Base-by-base conservation (phyloP, 2,113 vertebrate genomes). In the Sardina pilchardus region DNA sequence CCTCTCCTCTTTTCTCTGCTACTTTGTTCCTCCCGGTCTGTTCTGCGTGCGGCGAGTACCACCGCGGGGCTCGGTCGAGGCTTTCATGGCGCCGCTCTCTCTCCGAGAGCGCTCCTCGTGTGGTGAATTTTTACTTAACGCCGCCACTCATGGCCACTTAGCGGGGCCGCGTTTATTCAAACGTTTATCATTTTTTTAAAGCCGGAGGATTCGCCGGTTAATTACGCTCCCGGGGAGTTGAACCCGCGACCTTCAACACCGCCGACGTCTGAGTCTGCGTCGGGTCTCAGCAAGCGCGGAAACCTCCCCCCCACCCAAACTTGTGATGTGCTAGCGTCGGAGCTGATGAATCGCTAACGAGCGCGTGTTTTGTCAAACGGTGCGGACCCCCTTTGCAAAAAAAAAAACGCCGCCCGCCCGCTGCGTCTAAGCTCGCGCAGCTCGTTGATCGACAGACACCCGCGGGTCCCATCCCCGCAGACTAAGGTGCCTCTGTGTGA, bases 1-100 rank as follows among this genome's bases (percentile, higher is more conserved):
- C 87, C 91, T 86, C 87, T 92, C 42, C 82, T 30, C 42, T 21
- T 67, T 42, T 81, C 36, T 44, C 6, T 30, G 7, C 75, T 24
- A 6, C 17, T 82, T 19, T 81, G 71, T 85, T 39, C 42, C 19
- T 44, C 42, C 6, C 0, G 47, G 36, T 17, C 19, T 6, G 4
- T 14, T 19, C 2, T 47, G 45, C 21, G 24, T 10, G 26, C 9
- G 16, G n/a, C n/a, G 71, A 36, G 30, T 78, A 4, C 71, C 30
- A 78, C 26, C 16, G 26, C 10, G 2, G 71, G 2, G 71, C 30
- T 78, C 30, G 2, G 14, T 34, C 4, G 10, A 17, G 30, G 14
- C 30, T 44, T 34, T 78, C 43, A 19, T 19, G 45, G 45, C 30
- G 3, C 5, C 7, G 6, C 30, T 36, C 63, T 47, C 42, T 48